Evolutionary conservation across 2,888 invertebrate species (phyloP).

Genomic region (Lymantria monacha): DNA sequence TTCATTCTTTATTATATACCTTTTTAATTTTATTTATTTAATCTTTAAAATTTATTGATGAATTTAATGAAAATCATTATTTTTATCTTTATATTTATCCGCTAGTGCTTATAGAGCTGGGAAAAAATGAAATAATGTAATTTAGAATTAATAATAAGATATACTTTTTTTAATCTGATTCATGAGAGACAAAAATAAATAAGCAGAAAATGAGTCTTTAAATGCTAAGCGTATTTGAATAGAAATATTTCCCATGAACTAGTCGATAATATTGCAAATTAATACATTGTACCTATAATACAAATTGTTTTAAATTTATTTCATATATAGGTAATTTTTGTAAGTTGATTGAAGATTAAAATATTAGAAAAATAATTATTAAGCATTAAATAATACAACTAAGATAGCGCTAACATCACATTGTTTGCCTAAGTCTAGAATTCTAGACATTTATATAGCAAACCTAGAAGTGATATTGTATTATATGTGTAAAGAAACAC

Average conservation of each 20-base stretch:
- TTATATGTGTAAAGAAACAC: background rate
- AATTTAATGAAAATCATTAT: background rate
- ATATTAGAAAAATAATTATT: conserved; percentile 25
- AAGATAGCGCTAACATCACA: conserved; percentile 58
- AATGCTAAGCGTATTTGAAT: conserved; percentile 21
- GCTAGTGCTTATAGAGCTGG: background rate
- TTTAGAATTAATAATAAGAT: background rate
- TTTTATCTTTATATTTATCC: background rate
- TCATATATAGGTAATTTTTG: background rate
- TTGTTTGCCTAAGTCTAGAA: conserved; percentile 45
- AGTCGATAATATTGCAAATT: background rate
- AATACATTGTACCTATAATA: background rate
- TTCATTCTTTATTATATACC: background rate
- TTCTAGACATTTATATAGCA: conserved; percentile 31
- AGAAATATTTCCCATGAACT: background rate
- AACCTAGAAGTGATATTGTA: conserved; percentile 29
- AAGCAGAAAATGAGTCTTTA: conserved; percentile 19
- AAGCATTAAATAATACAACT: conserved; percentile 45
- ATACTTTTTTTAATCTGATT: background rate
- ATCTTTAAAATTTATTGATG: too few species aligned
- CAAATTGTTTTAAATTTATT: background rate
- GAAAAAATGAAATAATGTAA: background rate
- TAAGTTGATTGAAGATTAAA: conserved; percentile 10
- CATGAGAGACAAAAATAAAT: background rate
- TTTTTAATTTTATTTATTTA: background rate